These are phyloP conservation scores for Holcopasites calliopsidis DNA, from an alignment of 1,140 invertebrate species.

Conservation along the genomic window DNA sequence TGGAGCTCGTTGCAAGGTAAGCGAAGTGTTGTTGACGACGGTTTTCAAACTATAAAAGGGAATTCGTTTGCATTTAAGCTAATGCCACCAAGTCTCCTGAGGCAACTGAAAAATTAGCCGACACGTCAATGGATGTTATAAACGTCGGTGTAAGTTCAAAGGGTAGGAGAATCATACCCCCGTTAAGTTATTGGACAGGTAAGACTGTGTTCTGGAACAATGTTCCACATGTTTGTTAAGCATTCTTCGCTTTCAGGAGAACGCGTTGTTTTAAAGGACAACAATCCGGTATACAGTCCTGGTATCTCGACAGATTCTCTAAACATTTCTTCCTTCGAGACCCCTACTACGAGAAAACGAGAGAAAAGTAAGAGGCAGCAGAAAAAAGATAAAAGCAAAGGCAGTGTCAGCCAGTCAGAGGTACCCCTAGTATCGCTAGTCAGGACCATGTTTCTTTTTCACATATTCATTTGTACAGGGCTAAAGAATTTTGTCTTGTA, in stretches of 20 bases:
- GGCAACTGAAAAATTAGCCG: not conserved
- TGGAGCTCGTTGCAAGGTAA: conserved; percentile 56
- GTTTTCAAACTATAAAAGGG: not conserved
- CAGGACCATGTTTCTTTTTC: not conserved
- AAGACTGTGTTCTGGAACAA: not conserved
- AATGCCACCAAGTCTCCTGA: not conserved
- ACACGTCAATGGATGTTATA: conserved; percentile 16
- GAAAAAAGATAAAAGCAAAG: not conserved
- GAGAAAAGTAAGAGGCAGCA: not conserved
- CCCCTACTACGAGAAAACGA: not conserved
- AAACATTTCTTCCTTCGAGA: not conserved
- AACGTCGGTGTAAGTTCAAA: conserved; percentile 50
- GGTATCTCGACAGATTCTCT: conserved; percentile 28
- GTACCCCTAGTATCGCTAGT: not conserved
- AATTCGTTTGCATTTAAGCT: not conserved
- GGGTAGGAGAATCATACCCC: conserved; percentile 60
- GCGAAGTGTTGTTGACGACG: not conserved
- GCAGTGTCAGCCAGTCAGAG: not conserved
- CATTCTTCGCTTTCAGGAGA: conserved; percentile 54
- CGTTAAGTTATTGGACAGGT: conserved; percentile 64
- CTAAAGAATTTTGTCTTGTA: not conserved
- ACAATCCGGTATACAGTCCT: conserved; percentile 54
- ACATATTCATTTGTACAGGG: not conserved
- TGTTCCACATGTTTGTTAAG: too few relatives aligned
- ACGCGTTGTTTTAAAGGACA: conserved; percentile 50